A percentile compares a stretch with the other conserved stretches of the same genome.
These are phyloP conservation scores for Lithophane leautieri DNA, from an alignment of 2,888 invertebrate genomes.

Conservation along the genomic window DNA sequence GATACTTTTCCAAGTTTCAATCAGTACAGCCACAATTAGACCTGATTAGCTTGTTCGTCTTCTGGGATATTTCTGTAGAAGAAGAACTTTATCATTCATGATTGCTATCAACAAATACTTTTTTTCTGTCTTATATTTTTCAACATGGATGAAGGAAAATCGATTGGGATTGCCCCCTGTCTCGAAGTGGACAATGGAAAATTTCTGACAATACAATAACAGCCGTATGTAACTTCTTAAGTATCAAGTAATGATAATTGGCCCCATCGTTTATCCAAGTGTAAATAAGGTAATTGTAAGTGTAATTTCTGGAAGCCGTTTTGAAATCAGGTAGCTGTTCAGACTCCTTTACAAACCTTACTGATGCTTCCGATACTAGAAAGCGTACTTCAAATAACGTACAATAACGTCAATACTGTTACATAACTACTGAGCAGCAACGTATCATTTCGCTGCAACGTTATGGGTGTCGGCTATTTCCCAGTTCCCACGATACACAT, in stretches of 20 bases:
- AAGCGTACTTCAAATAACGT: constrained; percentile 19
- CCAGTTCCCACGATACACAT: constrained; percentile 80
- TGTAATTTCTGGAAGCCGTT: background rate
- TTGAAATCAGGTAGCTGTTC: background rate
- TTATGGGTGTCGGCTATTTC: constrained; percentile 70
- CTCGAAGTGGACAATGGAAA: background rate
- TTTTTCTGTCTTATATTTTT: background rate
- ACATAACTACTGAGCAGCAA: constrained; percentile 61
- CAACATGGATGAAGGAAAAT: background rate
- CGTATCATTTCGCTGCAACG: constrained; percentile 75
- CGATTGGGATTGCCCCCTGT: background rate
- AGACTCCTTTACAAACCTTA: background rate
- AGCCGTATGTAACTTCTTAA: background rate
- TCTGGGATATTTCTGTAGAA: background rate
- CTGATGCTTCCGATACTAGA: constrained; percentile 22
- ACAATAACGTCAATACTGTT: constrained; percentile 55
- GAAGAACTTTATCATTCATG: background rate
- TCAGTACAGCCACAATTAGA: background rate
- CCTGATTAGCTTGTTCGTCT: background rate
- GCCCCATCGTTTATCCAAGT: background rate
- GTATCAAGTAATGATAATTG: background rate
- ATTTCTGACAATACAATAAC: no score
- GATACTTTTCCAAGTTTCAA: constrained; percentile 30
- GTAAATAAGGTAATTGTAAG: no score
- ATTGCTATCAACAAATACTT: background rate